A percentile compares a stretch with the other conserved stretches of the same genome.
Conservation (phyloP, 1,140 invertebrate species). For the Vollenhovia emeryi region DNA sequence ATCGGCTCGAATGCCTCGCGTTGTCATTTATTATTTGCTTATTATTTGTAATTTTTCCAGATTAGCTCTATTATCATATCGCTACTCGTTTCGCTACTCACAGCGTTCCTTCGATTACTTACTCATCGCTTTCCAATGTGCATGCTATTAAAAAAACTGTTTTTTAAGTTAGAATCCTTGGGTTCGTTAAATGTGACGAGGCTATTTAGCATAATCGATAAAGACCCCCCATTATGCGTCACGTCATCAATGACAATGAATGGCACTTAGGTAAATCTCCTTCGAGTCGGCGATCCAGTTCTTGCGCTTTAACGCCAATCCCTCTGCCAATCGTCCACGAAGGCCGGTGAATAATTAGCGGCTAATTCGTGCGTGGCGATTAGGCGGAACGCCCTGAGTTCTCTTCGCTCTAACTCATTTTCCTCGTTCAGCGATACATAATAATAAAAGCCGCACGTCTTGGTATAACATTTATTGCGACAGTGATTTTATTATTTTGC, state of each 20-base stretch:
- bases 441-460: background rate
- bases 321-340: background rate
- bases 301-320: conserved; percentile 18
- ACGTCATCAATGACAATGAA: conserved; percentile 16
- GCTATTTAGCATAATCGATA: conserved; percentile 21
- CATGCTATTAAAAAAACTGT: background rate
- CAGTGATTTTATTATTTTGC: background rate
- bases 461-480: background rate
- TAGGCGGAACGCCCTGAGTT: background rate
- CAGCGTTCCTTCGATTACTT: no score
- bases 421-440: background rate
- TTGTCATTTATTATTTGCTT: background rate
- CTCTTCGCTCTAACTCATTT: background rate
- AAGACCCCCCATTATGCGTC: conserved; percentile 8
- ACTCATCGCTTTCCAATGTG: background rate
- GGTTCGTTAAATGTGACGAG: background rate
- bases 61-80: background rate
- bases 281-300: conserved; percentile 10
- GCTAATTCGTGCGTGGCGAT: conserved; percentile 28
- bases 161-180: background rate
- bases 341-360: conserved; percentile 19
- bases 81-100: background rate
- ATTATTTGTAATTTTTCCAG: background rate
- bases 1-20: background rate
- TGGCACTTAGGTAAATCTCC: background rate